Conservation (phyloP, 2,888 invertebrate species). For the Shargacucullia verbasci region DNA sequence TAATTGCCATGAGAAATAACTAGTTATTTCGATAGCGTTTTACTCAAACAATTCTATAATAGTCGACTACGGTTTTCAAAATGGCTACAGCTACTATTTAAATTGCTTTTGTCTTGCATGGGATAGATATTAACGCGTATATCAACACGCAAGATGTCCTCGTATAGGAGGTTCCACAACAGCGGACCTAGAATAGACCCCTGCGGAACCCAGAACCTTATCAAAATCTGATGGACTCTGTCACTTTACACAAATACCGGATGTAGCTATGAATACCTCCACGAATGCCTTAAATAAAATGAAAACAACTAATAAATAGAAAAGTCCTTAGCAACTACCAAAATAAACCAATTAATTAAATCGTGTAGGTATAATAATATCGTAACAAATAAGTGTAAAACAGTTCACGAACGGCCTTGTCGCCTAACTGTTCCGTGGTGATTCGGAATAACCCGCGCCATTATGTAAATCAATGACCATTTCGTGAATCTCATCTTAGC, state of each 20-base stretch:
- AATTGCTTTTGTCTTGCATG: no score
- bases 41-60: not conserved
- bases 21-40: not conserved
- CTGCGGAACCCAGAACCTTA: no score
- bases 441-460: slow-evolving; percentile 68
- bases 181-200: no score
- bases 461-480: slow-evolving; percentile 67
- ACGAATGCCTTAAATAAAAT: slow-evolving; percentile 17
- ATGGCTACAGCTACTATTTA: no score
- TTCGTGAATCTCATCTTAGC: slow-evolving; percentile 58
- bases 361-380: slow-evolving; percentile 37
- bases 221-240: no score
- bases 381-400: slow-evolving; percentile 46
- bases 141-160: no score
- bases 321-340: slow-evolving; percentile 47
- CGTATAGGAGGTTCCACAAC: no score
- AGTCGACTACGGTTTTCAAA: no score
- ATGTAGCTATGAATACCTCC: slow-evolving; percentile 5
- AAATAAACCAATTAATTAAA: slow-evolving; percentile 43
- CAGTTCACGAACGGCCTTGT: slow-evolving; percentile 69
- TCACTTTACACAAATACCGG: not conserved
- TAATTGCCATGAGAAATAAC: slow-evolving; percentile 24
- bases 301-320: slow-evolving; percentile 21
- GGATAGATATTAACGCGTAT: no score
- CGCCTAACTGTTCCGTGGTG: slow-evolving; percentile 71